Conservation (phyloP, 23 tunicate species). For the Trididemnum miniatum region DNA sequence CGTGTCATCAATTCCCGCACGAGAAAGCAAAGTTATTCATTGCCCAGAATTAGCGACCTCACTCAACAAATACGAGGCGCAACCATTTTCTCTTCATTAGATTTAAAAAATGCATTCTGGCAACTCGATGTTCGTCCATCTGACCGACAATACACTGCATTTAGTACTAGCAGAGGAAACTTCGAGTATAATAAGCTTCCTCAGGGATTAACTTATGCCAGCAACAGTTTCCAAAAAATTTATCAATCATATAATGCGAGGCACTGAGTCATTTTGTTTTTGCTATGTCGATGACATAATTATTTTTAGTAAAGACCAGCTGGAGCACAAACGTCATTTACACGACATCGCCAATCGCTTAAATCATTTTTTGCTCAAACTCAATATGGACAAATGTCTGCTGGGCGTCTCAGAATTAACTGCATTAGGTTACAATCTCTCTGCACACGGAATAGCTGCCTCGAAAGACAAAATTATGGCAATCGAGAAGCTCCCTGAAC, state of each 20-base stretch:
- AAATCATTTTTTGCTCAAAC: not conserved
- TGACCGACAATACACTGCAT: conserved; percentile 6
- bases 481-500: conserved; percentile 28
- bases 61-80: conserved; percentile 13
- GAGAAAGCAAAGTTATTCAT: not conserved
- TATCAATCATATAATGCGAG: conserved; percentile 11
- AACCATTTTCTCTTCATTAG: conserved; percentile 10
- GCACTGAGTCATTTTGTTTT: conserved; percentile 18
- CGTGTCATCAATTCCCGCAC: not conserved
- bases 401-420: conserved; percentile 14
- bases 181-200: conserved; percentile 29
- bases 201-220: conserved; percentile 16
- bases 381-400: conserved; percentile 30
- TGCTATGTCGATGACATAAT: conserved; percentile 24
- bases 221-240: conserved; percentile 22
- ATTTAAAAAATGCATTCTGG: conserved; percentile 11
- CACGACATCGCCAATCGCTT: conserved; percentile 9
- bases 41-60: conserved; percentile 17
- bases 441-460: conserved; percentile 25
- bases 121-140: not conserved
- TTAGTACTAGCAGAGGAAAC: conserved; percentile 7
- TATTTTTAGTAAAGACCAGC: not conserved
- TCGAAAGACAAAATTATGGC: conserved; percentile 21
- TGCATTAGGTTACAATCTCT: conserved; percentile 14
- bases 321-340: conserved; percentile 12